Evolutionary conservation across 2,113 vertebrate species (phyloP), one percentile per base, ranked within the genome.

Genomic region (Notarius quadriscutis): DNA sequence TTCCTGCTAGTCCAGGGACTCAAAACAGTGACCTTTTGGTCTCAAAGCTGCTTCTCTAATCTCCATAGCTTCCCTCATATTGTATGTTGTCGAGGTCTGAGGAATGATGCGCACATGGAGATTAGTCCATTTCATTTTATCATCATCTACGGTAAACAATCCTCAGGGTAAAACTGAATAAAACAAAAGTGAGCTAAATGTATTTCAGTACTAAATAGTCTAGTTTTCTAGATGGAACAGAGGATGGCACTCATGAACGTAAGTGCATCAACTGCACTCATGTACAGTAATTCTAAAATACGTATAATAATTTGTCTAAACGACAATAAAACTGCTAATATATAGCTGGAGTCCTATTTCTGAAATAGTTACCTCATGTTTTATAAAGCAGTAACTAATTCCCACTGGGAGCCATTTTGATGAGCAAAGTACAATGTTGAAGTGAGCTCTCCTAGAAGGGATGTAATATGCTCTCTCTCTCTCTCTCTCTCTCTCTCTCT

Each of bases 171-270:
- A 60, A 71, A 27, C 1, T 41, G 2, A 84, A 57, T 69, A 2
- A 18, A 63, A 69, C 9, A 58, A 25, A 22, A 60, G 11, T 60
- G 53, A 1, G 7, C 20, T 74, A 12, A 11, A 30, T 34, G 9
- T 58, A 53, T 41, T 48, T 17, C n/a, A 62, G 25, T 74, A 62
- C 12, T 17, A 22, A 48, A 58, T 58, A 12, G 10, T 20, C 30
- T 58, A 58, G 30, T 22, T 2, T 67, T 30, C 3, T 55, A 20
- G 69, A 74, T 25, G n/a, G 12, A 74, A 69, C 83, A 84, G 69
- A 48, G 69, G 84, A 75, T 84, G 69, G 83, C 69, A 84, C 69
- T 75, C 27, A 48, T 58, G 30, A 75, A 75, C 65, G 57, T 20
- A 80, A 2, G 30, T 9, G 15, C 48, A 11, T 71, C 30, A 71